Conservation (phyloP, 2,797 vertebrate species). For the Poeciliopsis gracilis region DNA sequence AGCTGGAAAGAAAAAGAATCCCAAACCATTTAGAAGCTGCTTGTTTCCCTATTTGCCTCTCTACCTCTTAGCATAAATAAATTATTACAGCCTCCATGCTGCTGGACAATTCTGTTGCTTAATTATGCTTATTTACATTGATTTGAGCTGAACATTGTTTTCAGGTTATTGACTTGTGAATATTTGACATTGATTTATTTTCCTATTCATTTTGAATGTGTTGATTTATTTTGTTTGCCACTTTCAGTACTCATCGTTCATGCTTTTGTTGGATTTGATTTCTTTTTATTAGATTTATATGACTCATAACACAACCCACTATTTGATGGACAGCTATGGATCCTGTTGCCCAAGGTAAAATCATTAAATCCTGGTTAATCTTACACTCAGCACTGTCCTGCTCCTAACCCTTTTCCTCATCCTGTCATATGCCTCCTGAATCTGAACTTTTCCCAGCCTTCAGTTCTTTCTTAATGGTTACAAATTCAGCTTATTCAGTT, state of each 20-base stretch:
- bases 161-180: slow-evolving; percentile 27
- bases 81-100: slow-evolving; percentile 43
- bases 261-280: slow-evolving; percentile 80
- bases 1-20: slow-evolving; percentile 12
- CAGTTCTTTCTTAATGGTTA: slow-evolving; percentile 16
- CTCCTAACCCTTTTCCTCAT: slow-evolving; percentile 59
- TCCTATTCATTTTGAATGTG: slow-evolving; percentile 68
- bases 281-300: slow-evolving; percentile 84
- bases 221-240: slow-evolving; percentile 72
- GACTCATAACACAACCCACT: slow-evolving; percentile 79
- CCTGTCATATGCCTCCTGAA: slow-evolving; percentile 30
- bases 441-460: slow-evolving; percentile 31
- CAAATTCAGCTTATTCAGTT: neutral
- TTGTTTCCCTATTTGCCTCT: slow-evolving; percentile 26
- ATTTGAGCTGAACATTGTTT: slow-evolving; percentile 47
- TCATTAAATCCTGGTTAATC: slow-evolving; percentile 58
- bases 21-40: slow-evolving; percentile 20
- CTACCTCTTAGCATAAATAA: slow-evolving; percentile 50
- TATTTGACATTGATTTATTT: slow-evolving; percentile 60
- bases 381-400: slow-evolving; percentile 53
- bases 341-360: slow-evolving; percentile 76
- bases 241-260: slow-evolving; percentile 70
- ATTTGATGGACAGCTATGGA: slow-evolving; percentile 80
- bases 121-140: slow-evolving; percentile 54
- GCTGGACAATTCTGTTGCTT: slow-evolving; percentile 52